Evolutionary conservation across 1,140 invertebrate species (phyloP).

Genomic region (Ceratina calcarata): DNA sequence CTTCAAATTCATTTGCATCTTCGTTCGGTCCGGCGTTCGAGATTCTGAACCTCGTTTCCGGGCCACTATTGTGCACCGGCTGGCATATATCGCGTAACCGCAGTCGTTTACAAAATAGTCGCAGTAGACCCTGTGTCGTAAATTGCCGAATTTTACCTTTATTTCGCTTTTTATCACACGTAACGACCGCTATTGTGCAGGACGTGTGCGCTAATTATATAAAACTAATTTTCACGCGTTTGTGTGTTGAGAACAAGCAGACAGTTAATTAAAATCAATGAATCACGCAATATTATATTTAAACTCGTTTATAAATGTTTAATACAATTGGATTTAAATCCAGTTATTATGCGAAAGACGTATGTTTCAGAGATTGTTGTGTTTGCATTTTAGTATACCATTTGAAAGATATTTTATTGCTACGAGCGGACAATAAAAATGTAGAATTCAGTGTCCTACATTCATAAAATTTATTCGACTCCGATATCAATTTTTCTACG

Average conservation of each 20-base stretch:
- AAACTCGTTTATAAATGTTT: not conserved
- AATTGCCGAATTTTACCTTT: slow-evolving; percentile 4
- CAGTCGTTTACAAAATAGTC: slow-evolving; percentile 16
- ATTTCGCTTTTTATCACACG: not conserved
- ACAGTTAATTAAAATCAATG: not conserved
- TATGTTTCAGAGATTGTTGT: too few species aligned
- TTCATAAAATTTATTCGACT: too few species aligned
- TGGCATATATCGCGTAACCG: not conserved
- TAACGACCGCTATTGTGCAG: not conserved
- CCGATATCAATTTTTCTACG: too few species aligned
- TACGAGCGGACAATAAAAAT: too few species aligned
- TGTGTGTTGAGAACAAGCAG: not conserved
- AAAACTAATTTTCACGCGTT: not conserved
- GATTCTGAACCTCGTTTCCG: slow-evolving; percentile 37
- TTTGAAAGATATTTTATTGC: too few species aligned
- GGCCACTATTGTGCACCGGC: slow-evolving; percentile 12
- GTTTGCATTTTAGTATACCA: too few species aligned
- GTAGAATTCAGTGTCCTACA: too few species aligned
- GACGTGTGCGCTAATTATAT: too few species aligned
- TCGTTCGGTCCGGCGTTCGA: slow-evolving; percentile 4
- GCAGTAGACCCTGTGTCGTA: not conserved
- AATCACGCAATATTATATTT: not conserved
- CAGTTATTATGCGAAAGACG: not conserved
- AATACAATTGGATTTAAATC: not conserved
- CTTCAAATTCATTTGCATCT: slow-evolving; percentile 45